Percentiles rank a stretch among this genome's conserved stretches.
Evolutionary conservation across 2,113 vertebrate species (phyloP).

Genomic region (Ovis aries): ARS-UI_Ramb_v3.0 NC_056073.1:43982001-43982500

Average conservation of each 20-base stretch:
- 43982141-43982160: neutral
- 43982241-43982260: neutral
- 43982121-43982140: neutral
- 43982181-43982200: neutral
- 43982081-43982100: neutral
- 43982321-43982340: neutral
- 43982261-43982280: neutral
- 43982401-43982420: neutral
- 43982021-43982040: neutral
- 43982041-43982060: neutral
- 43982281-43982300: neutral
- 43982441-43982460: too few species aligned
- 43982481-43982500: too few species aligned
- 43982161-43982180: neutral
- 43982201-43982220: neutral
- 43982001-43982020: neutral
- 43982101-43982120: neutral
- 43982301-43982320: neutral
- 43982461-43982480: too few species aligned
- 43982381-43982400: too few species aligned
- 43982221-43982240: rapidly evolving
- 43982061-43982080: neutral
- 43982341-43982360: neutral
- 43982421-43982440: neutral
- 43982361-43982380: neutral